Percentiles rank a stretch among this genome's conserved stretches.
These are phyloP conservation scores for Peromyscus attwateri DNA, from an alignment of 2,797 vertebrate species.

Conservation along the genomic window DNA sequence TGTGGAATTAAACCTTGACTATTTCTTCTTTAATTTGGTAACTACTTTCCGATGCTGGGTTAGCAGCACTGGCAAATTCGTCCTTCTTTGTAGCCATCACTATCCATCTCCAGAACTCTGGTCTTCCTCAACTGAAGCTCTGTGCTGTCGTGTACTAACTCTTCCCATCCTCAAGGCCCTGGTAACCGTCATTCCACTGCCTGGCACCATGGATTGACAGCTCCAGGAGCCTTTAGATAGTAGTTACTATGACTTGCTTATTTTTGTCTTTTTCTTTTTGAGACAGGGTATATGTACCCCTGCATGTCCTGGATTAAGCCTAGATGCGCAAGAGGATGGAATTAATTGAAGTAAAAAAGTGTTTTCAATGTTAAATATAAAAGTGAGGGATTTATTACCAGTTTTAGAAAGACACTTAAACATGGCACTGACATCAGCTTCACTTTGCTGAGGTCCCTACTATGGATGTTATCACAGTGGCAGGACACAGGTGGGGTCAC, in stretches of 20 bases:
- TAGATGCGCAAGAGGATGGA: not conserved
- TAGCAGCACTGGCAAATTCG: not conserved
- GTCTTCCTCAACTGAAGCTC: not conserved
- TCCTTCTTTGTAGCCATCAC: not conserved
- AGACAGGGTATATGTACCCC: not conserved
- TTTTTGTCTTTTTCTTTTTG: not conserved
- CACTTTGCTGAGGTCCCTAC: no score
- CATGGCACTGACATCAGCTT: not conserved
- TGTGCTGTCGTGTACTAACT: not conserved
- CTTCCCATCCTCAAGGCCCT: not conserved
- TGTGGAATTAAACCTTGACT: not conserved
- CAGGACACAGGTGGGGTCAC: no score
- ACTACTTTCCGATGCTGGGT: not conserved
- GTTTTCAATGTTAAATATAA: not conserved
- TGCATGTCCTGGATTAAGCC: not conserved
- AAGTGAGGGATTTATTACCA: not conserved
- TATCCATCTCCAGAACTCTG: not conserved
- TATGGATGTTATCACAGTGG: no score
- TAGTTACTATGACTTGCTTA: not conserved
- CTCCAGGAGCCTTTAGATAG: not conserved
- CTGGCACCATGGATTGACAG: not conserved
- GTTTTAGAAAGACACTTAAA: not conserved
- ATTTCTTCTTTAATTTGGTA: not conserved
- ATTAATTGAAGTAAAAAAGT: not conserved
- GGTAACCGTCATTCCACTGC: not conserved